phyloP scores from a whole-genome alignment of 2,797 vertebrate species.

The Microctenopoma lineatum region DNA sequence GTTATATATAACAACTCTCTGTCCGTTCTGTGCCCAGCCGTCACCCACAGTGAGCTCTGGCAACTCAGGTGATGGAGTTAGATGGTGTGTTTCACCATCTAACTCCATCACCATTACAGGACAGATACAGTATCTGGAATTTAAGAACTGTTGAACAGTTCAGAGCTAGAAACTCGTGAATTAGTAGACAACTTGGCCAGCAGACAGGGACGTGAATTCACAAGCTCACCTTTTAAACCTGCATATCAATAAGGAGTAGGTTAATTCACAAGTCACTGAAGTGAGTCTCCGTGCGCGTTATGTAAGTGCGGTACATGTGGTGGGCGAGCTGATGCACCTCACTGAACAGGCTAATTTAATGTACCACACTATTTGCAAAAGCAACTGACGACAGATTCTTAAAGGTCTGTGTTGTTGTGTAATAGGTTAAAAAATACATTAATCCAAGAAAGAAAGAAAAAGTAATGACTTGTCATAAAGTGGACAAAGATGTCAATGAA shows the following conservation, averaged over 20 bases:
- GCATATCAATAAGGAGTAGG: slow-evolving; percentile 10
- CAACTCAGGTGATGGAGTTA: no score
- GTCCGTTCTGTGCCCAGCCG: no score
- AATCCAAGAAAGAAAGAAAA: slow-evolving; percentile 21
- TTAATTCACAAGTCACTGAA: slow-evolving; percentile 41
- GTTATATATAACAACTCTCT: no score
- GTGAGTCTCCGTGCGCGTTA: slow-evolving; percentile 54
- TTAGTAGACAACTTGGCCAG: slow-evolving; percentile 44
- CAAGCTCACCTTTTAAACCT: no score
- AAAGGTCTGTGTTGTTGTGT: slow-evolving; percentile 22
- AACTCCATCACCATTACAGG: no score
- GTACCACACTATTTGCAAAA: slow-evolving; percentile 49
- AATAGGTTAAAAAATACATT: slow-evolving; percentile 8
- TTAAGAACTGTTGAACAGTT: slow-evolving; percentile 33
- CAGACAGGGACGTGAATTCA: slow-evolving; percentile 40
- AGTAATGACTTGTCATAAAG: neutral
- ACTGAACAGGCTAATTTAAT: slow-evolving; percentile 60
- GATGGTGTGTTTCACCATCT: no score
- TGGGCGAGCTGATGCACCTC: slow-evolving; percentile 59
- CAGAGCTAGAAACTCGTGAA: slow-evolving; percentile 33
- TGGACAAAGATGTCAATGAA: neutral
- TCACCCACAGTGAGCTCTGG: no score
- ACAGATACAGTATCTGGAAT: neutral
- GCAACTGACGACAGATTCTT: slow-evolving; percentile 43
- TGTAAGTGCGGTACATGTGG: slow-evolving; percentile 48